Evolutionary conservation across 2,888 invertebrate genomes (phyloP), one percentile per base, ranked within the genome.

Genomic region (Dinocampus coccinellae): DNA sequence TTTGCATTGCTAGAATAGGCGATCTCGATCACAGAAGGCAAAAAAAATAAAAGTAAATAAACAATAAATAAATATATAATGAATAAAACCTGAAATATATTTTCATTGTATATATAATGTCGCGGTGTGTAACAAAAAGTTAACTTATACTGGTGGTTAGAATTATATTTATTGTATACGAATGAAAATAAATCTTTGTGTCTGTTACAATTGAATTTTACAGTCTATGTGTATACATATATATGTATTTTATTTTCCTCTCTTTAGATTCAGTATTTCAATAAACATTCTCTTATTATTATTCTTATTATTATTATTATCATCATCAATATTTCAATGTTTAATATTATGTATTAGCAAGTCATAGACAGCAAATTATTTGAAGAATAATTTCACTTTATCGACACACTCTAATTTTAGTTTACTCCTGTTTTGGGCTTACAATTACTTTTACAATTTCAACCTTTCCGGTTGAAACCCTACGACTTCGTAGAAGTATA

Each of bases 1-100:
- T 64, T 64, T 64, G 63, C 63, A 64, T 52, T 64, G 47, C 63
- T 10, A 20, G 63, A 64, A 33, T 33, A 11, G 26, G 3, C 55
- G 26, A 55, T 55, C n/a, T 52, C 20, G 6, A 29, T 47, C 47
- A 52, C 16, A 47, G 16, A 47, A n/a, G n/a, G n/a, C n/a, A n/a
- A n/a, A n/a, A n/a, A n/a, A n/a, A n/a, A n/a, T n/a, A n/a, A n/a
- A n/a, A n/a, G n/a, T n/a, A n/a, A n/a, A n/a, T n/a, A n/a, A n/a
- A n/a, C n/a, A n/a, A n/a, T n/a, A n/a, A n/a, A n/a, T n/a, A n/a
- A n/a, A n/a, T n/a, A n/a, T n/a, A n/a, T n/a, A n/a, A n/a, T n/a
- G n/a, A n/a, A n/a, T n/a, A n/a, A n/a, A 16, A 47, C 16, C 16
- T 6, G 9, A 36, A 36, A 16, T 47, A 47, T 20, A 47, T 16